Evolutionary conservation across 2,888 invertebrate species (phyloP).

Genomic region (Drosophila kambysellisi): DNA sequence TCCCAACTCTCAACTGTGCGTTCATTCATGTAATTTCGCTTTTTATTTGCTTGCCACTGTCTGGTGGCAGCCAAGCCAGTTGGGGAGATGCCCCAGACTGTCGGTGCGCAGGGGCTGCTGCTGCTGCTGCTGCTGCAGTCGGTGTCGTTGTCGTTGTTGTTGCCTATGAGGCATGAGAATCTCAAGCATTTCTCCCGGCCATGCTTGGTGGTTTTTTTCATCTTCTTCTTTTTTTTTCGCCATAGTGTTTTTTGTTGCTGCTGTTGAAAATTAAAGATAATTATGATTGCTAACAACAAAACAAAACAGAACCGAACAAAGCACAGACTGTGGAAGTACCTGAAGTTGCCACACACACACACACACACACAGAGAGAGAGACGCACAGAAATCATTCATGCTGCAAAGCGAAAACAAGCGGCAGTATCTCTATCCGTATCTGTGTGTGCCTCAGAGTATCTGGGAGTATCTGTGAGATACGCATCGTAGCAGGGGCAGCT

Average conservation of each 20-base stretch:
- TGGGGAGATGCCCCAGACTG: conserved; percentile 7
- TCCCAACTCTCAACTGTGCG: conserved; percentile 14
- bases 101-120: conserved; percentile 1
- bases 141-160: neutral
- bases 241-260: conserved; percentile 20
- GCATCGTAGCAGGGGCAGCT: conserved; percentile 41
- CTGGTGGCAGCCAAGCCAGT: neutral
- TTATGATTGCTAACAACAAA: conserved; percentile 68
- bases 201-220: conserved; percentile 1
- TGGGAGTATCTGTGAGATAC: conserved; percentile 51
- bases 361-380: neutral
- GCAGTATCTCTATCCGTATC: conserved; percentile 10
- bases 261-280: conserved; percentile 66
- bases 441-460: conserved; percentile 4
- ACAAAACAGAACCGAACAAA: conserved; percentile 13
- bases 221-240: conserved; percentile 6
- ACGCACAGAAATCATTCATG: conserved; percentile 59
- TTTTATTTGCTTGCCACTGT: conserved; percentile 42
- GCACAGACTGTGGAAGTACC: conserved; percentile 30
- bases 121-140: neutral
- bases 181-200: conserved; percentile 33
- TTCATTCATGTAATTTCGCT: conserved; percentile 68
- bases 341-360: conserved; percentile 28
- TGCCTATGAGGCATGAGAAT: conserved; percentile 42
- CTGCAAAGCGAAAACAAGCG: conserved; percentile 35